A percentile compares a stretch with the other conserved stretches of the same genome.
These are phyloP conservation scores for Sander vitreus DNA, from an alignment of 2,113 vertebrate species.

Conservation along the genomic window DNA sequence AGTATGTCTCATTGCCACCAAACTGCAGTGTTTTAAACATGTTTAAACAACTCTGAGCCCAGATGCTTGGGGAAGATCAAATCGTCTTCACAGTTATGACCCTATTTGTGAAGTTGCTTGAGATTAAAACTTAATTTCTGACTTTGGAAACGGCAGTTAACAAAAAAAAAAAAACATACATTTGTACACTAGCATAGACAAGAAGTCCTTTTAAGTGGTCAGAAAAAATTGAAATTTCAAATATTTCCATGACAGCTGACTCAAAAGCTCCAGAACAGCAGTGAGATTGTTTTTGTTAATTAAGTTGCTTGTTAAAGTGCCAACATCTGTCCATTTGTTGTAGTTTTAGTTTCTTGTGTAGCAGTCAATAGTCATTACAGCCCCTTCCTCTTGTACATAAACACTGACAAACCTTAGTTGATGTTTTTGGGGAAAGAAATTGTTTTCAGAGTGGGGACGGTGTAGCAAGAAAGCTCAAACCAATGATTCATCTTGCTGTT, in stretches of 20 bases:
- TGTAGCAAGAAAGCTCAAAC: background rate
- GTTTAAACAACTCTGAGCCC: background rate
- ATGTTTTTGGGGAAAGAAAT: background rate
- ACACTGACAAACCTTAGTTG: background rate
- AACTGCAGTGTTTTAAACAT: background rate
- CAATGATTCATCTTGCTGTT: background rate
- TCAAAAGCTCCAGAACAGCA: background rate
- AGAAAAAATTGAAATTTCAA: background rate
- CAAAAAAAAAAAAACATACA: background rate
- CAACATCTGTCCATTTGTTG: background rate
- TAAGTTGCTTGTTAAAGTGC: background rate
- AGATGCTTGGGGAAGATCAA: background rate
- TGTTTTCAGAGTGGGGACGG: background rate
- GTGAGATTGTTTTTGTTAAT: background rate
- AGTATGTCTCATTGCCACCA: background rate
- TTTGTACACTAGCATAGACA: background rate
- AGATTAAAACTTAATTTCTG: background rate
- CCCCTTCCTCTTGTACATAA: background rate
- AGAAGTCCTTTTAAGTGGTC: background rate
- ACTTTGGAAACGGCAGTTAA: background rate
- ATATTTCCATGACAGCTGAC: background rate
- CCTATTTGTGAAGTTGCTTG: background rate
- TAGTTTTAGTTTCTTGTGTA: slow-evolving; percentile 9
- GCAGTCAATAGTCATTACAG: background rate
- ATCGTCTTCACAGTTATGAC: background rate